phyloP scores from a whole-genome alignment of 2,113 vertebrate genomes.

The Xenopus borealis region DNA sequence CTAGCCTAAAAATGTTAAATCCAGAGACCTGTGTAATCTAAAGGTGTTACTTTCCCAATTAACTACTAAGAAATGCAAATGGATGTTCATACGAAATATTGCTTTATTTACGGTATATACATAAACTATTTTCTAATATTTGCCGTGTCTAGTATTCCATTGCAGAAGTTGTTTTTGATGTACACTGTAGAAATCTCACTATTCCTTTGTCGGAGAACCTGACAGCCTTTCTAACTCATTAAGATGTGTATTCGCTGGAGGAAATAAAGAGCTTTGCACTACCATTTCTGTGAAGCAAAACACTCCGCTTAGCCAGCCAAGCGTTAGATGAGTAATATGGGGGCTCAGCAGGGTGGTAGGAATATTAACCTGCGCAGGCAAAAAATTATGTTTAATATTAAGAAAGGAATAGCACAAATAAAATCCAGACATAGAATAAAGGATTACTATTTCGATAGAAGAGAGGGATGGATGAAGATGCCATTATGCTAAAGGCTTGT shows the following conservation, averaged over 20 bases:
- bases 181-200: background rate
- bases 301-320: slow-evolving; percentile 13
- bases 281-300: slow-evolving; percentile 20
- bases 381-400: slow-evolving; percentile 69
- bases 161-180: background rate
- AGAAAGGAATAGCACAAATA: slow-evolving; percentile 60
- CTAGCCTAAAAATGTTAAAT: too few relatives aligned
- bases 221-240: slow-evolving; percentile 20
- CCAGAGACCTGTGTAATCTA: too few relatives aligned
- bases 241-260: slow-evolving; percentile 20
- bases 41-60: too few relatives aligned
- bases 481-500: too few relatives aligned
- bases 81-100: background rate
- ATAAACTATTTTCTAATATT: background rate
- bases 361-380: slow-evolving; percentile 61
- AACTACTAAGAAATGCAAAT: too few relatives aligned
- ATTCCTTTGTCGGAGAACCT: background rate
- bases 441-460: too few relatives aligned
- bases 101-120: background rate
- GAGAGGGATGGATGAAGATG: too few relatives aligned
- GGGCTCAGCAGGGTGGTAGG: slow-evolving; percentile 49
- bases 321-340: slow-evolving; percentile 11
- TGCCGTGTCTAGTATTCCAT: background rate
- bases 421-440: slow-evolving; percentile 58
- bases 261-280: slow-evolving; percentile 15